Evolutionary conservation across 2,888 invertebrate species (phyloP).

Genomic region (Andrena dorsata): DNA sequence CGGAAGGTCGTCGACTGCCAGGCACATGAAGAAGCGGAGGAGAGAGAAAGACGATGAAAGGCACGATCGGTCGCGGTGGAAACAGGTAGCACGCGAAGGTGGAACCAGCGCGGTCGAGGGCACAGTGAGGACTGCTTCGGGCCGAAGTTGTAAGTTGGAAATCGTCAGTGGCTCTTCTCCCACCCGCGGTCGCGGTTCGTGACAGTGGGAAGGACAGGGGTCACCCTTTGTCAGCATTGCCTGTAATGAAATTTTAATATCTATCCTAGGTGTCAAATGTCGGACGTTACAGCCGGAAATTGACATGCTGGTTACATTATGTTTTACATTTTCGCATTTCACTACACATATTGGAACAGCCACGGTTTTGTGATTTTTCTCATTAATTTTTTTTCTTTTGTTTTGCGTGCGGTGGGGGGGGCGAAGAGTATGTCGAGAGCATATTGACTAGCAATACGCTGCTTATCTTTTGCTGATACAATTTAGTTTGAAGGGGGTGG

Average conservation of each 20-base stretch:
- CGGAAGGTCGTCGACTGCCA: neutral
- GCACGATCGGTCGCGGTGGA: too few species aligned
- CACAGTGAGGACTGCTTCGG: constrained; percentile 36
- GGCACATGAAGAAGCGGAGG: neutral
- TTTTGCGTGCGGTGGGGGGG: too few species aligned
- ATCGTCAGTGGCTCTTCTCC: constrained; percentile 41
- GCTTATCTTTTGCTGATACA: too few species aligned
- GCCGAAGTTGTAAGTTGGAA: constrained; percentile 19
- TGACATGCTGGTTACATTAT: neutral
- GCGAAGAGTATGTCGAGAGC: too few species aligned
- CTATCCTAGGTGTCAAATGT: constrained; percentile 9
- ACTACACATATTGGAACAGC: neutral
- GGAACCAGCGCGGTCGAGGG: constrained; percentile 27
- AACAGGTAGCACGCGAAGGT: constrained; percentile 11
- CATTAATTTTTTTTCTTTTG: too few species aligned
- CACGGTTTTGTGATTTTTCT: too few species aligned
- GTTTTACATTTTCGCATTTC: neutral
- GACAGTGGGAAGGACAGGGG: constrained; percentile 14
- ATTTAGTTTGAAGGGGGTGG: too few species aligned
- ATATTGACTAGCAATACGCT: too few species aligned
- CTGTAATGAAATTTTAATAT: constrained; percentile 11
- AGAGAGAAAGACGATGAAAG: neutral
- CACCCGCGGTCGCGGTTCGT: constrained; percentile 29
- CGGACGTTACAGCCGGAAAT: neutral
- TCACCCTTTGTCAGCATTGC: neutral